A percentile compares a stretch with the other conserved stretches of the same genome.
These are phyloP conservation scores for Pipistrellus pygmaeus DNA, from an alignment of 2,797 vertebrate species.

Conservation along the genomic window DNA sequence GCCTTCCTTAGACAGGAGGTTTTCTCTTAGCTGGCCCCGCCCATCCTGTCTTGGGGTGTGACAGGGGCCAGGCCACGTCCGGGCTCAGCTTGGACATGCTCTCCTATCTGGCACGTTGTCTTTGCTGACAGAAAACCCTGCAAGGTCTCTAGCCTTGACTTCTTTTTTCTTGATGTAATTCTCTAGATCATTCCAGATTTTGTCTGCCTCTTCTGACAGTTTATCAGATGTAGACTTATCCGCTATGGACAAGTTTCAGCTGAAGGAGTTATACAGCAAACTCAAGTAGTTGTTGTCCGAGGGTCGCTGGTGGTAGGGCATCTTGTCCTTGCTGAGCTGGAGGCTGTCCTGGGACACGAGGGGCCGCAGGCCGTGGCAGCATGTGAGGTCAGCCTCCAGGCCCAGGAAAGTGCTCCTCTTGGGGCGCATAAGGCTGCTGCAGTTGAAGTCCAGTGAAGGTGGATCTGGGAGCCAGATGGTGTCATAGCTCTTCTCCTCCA, in stretches of 20 bases:
- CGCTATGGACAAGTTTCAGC: conserved; percentile 87
- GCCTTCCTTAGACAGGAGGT: conserved; percentile 80
- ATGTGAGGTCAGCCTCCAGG: conserved; percentile 89
- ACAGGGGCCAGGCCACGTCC: conserved; percentile 76
- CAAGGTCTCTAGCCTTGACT: conserved; percentile 95
- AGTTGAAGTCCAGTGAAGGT: conserved; percentile 80
- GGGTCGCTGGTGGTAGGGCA: conserved; percentile 82
- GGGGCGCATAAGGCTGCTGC: conserved; percentile 79
- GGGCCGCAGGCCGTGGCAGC: conserved; percentile 86
- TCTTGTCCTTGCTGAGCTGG: conserved; percentile 91
- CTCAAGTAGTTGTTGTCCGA: conserved; percentile 88
- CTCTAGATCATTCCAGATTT: conserved; percentile 99
- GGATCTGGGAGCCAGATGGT: conserved; percentile 92
- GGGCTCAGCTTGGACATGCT: conserved; percentile 81
- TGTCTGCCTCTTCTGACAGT: conserved; percentile 95
- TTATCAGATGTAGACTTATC: conserved; percentile 91
- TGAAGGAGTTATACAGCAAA: conserved; percentile 88
- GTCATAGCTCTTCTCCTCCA: conserved; percentile 96
- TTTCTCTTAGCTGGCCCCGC: conserved; percentile 90
- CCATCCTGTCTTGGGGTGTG: conserved; percentile 89
- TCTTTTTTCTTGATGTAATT: conserved; percentile 98
- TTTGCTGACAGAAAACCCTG: conserved; percentile 95
- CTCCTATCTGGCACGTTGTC: conserved; percentile 89
- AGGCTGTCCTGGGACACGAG: conserved; percentile 94
- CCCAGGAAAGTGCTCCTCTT: conserved; percentile 87